Conservation (phyloP, 2,113 vertebrate genomes). For the Grantiella picta region DNA sequence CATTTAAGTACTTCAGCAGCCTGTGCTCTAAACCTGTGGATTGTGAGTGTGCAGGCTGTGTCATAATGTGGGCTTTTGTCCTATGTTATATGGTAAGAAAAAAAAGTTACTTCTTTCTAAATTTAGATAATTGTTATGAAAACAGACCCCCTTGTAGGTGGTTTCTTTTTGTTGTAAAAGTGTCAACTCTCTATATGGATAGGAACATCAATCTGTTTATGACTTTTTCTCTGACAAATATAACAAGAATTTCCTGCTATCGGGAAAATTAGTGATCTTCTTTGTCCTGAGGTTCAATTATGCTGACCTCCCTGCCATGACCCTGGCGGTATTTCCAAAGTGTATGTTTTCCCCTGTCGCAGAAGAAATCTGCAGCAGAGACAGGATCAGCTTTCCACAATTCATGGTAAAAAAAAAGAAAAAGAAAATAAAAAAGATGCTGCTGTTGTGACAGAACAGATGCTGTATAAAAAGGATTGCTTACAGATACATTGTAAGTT, state of each 20-base stretch:
- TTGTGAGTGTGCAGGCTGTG: not conserved
- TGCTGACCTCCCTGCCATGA: conserved; percentile 6
- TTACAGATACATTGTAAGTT: not conserved
- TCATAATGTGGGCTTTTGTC: fast-evolving
- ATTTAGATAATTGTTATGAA: not conserved
- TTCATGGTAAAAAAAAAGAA: not conserved
- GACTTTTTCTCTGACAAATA: not conserved
- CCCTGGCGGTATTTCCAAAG: not conserved
- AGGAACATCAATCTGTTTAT: not conserved
- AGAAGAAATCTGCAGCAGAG: not conserved
- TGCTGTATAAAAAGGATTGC: not conserved
- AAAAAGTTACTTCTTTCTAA: not conserved
- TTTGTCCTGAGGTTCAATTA: not conserved
- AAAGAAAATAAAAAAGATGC: not conserved
- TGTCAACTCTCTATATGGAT: not conserved
- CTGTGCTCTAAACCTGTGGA: not conserved
- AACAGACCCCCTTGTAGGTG: not conserved
- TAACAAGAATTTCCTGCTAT: not conserved
- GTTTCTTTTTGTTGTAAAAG: not conserved
- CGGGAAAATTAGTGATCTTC: not conserved
- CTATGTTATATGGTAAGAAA: not conserved
- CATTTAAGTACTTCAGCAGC: not conserved
- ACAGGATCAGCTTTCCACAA: not conserved
- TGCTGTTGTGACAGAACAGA: not conserved
- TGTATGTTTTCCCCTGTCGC: not conserved